phyloP scores from a whole-genome alignment of 1,140 invertebrate genomes.

The Drosophila neocordata region DNA sequence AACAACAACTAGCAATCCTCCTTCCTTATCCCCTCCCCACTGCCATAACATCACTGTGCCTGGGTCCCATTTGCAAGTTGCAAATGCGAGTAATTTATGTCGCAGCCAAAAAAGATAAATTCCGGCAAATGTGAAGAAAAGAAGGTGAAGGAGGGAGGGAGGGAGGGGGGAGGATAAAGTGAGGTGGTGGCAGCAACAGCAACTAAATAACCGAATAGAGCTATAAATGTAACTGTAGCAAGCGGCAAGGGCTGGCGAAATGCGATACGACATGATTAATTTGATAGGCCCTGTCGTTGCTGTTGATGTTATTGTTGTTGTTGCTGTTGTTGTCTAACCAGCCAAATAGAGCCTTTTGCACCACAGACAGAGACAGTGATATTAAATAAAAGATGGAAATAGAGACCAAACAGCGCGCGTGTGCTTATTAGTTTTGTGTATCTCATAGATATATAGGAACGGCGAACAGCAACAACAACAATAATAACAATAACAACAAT shows the following conservation, averaged over 20 bases:
- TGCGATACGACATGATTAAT: constrained; percentile 77
- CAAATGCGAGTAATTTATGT: constrained; percentile 71
- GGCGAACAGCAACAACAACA: no score
- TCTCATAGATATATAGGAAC: constrained; percentile 39
- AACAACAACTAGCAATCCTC: not conserved
- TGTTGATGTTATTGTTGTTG: not conserved
- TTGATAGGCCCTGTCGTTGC: constrained; percentile 57
- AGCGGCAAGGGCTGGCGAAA: constrained; percentile 58
- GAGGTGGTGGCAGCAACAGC: constrained; percentile 22
- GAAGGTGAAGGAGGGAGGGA: not conserved
- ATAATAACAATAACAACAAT: constrained; percentile 1
- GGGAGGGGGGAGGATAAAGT: not conserved
- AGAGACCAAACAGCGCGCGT: constrained; percentile 18
- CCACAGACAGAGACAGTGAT: constrained; percentile 18
- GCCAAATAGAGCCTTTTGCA: no score
- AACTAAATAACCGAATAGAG: constrained; percentile 54
- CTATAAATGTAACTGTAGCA: constrained; percentile 64
- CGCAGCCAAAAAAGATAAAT: constrained; percentile 73
- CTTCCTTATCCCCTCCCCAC: not conserved
- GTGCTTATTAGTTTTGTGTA: constrained; percentile 66
- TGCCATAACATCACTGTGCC: not conserved
- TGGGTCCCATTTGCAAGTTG: constrained; percentile 12
- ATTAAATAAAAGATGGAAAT: not conserved
- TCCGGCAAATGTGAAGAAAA: constrained; percentile 38
- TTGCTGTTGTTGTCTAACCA: constrained; percentile 1